A percentile compares a stretch with the other conserved stretches of the same genome.
phyloP scores from a whole-genome alignment of 2,113 vertebrate genomes.

The Pterocles burchelli region DNA sequence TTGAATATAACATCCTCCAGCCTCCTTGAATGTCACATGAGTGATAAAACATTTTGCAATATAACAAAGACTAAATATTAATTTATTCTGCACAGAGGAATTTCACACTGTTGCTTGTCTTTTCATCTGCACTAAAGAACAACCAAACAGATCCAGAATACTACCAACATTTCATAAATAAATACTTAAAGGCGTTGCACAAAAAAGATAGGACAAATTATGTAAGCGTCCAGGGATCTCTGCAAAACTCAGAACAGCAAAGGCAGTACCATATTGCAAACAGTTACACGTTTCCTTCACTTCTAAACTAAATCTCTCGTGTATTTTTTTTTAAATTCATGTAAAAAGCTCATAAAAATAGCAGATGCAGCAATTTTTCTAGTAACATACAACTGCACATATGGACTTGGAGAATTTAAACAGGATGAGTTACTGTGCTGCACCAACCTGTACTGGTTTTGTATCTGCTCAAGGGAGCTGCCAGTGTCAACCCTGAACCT shows the following conservation, averaged over 20 bases:
- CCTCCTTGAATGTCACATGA: background rate
- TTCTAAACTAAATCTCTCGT: background rate
- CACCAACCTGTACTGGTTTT: background rate
- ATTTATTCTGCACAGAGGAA: background rate
- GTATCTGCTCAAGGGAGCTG: background rate
- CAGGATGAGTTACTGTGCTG: background rate
- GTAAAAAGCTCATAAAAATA: background rate
- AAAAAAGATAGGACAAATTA: background rate
- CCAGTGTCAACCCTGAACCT: background rate
- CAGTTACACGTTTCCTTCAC: background rate
- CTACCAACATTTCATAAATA: background rate
- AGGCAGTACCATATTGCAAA: background rate
- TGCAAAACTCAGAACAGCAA: background rate
- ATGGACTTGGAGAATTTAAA: background rate
- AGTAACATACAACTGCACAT: background rate
- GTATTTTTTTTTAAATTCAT: background rate
- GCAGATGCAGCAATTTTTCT: background rate
- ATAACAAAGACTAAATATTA: background rate
- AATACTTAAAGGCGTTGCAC: background rate
- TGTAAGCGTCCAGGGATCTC: background rate
- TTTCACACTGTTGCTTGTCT: background rate
- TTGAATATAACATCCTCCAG: conserved; percentile 1
- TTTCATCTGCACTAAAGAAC: background rate
- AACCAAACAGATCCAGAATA: background rate
- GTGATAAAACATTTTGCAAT: background rate